Evolutionary conservation across 92 coral and sea anemone species (phyloP).

Genomic region (Galaxea fascicularis): DNA sequence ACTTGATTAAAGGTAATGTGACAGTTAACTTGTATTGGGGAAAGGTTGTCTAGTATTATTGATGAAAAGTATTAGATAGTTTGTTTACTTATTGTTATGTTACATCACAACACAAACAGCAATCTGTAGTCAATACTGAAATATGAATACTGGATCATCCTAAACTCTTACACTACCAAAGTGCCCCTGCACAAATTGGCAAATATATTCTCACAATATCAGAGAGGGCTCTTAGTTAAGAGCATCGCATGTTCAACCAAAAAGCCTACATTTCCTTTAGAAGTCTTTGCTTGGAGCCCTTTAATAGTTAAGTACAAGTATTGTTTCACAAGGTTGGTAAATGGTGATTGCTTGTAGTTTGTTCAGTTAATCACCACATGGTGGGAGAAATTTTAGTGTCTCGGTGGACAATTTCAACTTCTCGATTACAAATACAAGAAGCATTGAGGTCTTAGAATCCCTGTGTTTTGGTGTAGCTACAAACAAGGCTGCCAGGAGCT

Average conservation of each 20-base stretch:
- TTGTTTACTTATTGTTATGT: too few relatives aligned
- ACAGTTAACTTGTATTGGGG: not conserved
- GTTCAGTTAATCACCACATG: not conserved
- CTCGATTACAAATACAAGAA: not conserved
- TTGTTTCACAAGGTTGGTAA: not conserved
- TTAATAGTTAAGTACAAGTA: not conserved
- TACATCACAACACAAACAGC: too few relatives aligned
- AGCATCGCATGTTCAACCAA: not conserved
- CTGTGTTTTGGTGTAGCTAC: conserved; percentile 45
- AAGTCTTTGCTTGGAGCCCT: not conserved
- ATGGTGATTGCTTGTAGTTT: not conserved
- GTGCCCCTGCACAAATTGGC: not conserved
- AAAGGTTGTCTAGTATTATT: too few relatives aligned
- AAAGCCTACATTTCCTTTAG: not conserved
- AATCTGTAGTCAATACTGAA: not conserved
- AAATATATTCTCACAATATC: not conserved
- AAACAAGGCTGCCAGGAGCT: conserved; percentile 9
- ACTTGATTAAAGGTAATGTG: not conserved
- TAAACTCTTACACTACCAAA: not conserved
- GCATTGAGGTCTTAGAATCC: conserved; percentile 15
- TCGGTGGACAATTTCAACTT: not conserved
- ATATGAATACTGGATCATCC: not conserved
- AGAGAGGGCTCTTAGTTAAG: too few relatives aligned
- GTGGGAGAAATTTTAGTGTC: not conserved
- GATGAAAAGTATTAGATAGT: too few relatives aligned